phyloP scores from a whole-genome alignment of 53 echinoderm and acorn worm species.

The Henricia sp. region DNA sequence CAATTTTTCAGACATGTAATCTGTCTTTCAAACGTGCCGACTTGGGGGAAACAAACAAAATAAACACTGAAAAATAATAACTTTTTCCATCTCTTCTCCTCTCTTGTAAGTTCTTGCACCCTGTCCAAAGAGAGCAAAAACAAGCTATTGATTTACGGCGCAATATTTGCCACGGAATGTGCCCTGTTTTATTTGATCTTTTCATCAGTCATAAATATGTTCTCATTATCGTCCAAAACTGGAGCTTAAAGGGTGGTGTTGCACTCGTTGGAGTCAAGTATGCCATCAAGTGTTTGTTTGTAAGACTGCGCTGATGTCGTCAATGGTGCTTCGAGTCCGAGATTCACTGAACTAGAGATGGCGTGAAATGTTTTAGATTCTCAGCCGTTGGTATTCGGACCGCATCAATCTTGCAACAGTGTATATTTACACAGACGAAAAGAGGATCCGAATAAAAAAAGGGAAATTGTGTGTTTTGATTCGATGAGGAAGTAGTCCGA shows the following conservation, averaged over 20 bases:
- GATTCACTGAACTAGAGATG: too few species aligned
- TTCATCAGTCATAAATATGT: slow-evolving; percentile 9
- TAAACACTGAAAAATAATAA: too few species aligned
- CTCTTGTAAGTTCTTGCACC: too few species aligned
- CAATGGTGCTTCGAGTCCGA: too few species aligned
- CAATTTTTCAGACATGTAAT: too few species aligned
- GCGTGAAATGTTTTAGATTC: slow-evolving; percentile 4
- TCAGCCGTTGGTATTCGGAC: slow-evolving; percentile 20
- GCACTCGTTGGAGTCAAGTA: neutral
- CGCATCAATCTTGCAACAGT: slow-evolving; percentile 44
- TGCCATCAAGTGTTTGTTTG: slow-evolving; percentile 22
- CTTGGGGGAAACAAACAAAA: too few species aligned
- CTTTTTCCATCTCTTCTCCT: too few species aligned
- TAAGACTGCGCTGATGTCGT: slow-evolving; percentile 13
- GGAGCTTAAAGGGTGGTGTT: neutral
- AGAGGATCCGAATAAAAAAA: neutral
- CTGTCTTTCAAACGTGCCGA: too few species aligned
- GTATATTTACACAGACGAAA: slow-evolving; percentile 28
- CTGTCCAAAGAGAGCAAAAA: too few species aligned
- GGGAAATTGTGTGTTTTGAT: neutral
- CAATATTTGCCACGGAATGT: neutral
- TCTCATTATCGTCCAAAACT: neutral
- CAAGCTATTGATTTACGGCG: too few species aligned
- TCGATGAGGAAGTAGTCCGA: neutral
- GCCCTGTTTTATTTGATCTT: neutral